These are phyloP conservation scores for Conistra vaccinii DNA, from an alignment of 2,888 invertebrate species.

Conservation along the genomic window DNA sequence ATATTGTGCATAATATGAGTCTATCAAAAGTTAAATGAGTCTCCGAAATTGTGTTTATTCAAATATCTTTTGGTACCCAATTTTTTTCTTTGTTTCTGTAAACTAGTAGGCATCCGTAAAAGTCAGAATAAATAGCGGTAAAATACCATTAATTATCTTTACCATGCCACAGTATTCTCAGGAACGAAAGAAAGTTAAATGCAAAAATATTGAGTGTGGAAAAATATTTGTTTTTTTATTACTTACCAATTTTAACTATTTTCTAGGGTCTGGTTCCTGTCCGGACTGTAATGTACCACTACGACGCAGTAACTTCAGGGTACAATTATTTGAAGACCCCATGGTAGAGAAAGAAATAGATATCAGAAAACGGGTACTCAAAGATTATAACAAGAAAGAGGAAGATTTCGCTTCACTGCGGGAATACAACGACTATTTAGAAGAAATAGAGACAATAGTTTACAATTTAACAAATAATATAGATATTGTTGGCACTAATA, in stretches of 20 bases:
- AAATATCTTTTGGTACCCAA: neutral
- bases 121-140: neutral
- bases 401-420: constrained; percentile 96
- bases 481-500: constrained; percentile 96
- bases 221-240: neutral
- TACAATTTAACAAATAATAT: constrained; percentile 97
- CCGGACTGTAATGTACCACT: constrained; percentile 98
- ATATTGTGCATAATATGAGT: neutral
- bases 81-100: constrained; percentile 5
- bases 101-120: neutral
- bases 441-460: constrained; percentile 97
- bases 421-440: constrained; percentile 99
- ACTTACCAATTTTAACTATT: constrained; percentile 76
- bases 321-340: constrained; percentile 99
- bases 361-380: constrained; percentile 96
- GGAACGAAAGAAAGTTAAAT: neutral
- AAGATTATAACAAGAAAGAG: constrained; percentile 98
- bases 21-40: neutral
- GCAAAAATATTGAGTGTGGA: neutral
- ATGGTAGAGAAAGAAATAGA: constrained; percentile 99
- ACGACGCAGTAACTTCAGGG: constrained; percentile 96
- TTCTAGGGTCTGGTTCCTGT: constrained; percentile 97
- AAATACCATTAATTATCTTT: neutral
- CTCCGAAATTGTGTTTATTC: neutral
- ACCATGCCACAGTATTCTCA: neutral